Evolutionary conservation across 2,113 vertebrate species (phyloP), one percentile per base, ranked within the genome.

Genomic region (Halichoerus grypus): DNA sequence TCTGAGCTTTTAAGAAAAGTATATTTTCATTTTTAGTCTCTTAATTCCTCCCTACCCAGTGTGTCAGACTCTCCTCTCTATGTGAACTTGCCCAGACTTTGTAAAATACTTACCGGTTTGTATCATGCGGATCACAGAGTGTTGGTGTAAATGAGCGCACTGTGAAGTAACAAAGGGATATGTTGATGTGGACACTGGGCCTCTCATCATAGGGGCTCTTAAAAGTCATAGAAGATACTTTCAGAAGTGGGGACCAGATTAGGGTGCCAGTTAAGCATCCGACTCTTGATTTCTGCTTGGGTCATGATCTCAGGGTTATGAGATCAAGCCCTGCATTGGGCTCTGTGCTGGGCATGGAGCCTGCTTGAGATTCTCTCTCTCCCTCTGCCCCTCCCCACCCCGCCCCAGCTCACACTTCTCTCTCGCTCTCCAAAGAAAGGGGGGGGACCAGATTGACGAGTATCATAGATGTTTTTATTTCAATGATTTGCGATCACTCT

Each of bases 391-490:
- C 67, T 69, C 67, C 67, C 67, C 8, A 69, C 16, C 18, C 18
- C 18, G 18, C 1, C n/a, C 61, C 26, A 1, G 10, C 61, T 26
- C 3, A 3, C 4, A 1, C 61, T 63, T 28, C 61, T 63, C 61
- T 63, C 24, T 61, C 67, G n/a, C 67, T 65, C 28, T 65, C 31
- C 18, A 36, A 19, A 36, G 8, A n/a, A n/a, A 10, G 33, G 7
- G 7, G 18, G 65, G 7, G 19, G 39, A 72, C 57, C 33, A 69
- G 11, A 51, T 53, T 63, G 61, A 72, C 21, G 95, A 69, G 36
- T 91, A 39, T 84, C 63, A 95, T 3, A 76, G 69, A 26, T 12
- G 39, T 76, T 77, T 95, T 79, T 88, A 10, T 91, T 71, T 92
- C 42, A 71, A 36, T 11, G 16, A 51, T 59, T n/a, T 63, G 13